phyloP scores from a whole-genome alignment of 1,140 invertebrate species.

The Aphis craccivora region DNA sequence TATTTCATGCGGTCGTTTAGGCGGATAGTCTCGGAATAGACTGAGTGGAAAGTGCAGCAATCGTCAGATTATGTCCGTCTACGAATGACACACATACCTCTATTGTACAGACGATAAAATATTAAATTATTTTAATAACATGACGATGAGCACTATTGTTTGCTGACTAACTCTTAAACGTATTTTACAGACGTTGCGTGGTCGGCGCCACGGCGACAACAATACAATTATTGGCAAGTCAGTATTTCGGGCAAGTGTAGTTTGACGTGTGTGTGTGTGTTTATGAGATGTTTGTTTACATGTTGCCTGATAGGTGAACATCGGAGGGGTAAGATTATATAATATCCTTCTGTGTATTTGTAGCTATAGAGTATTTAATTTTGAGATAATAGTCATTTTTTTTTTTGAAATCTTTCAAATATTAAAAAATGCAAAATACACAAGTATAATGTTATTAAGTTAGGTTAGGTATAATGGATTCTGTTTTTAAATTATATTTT shows the following conservation, averaged over 20 bases:
- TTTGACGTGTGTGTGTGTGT: not conserved
- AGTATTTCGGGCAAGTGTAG: not conserved
- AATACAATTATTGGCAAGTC: slow-evolving; percentile 4
- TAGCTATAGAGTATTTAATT: not conserved
- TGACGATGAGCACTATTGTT: not conserved
- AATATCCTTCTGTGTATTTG: not conserved
- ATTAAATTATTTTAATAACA: not conserved
- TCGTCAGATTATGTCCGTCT: slow-evolving; percentile 5
- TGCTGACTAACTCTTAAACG: slow-evolving; percentile 25
- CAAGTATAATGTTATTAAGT: not conserved
- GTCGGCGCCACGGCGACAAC: not conserved
- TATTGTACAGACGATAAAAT: not conserved
- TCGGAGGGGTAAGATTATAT: not conserved
- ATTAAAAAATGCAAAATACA: not conserved
- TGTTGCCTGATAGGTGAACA: not conserved
- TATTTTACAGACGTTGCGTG: not conserved
- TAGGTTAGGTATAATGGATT: not conserved
- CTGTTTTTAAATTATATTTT: not conserved
- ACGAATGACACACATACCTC: slow-evolving; percentile 3
- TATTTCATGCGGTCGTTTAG: not conserved
- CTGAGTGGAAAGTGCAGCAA: not conserved
- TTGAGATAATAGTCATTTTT: not conserved
- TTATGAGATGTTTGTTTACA: no score
- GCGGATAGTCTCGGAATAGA: not conserved
- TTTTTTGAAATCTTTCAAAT: not conserved